Conservation (phyloP, 1,140 invertebrate genomes). For the Drosophila malerkotliana region DNA sequence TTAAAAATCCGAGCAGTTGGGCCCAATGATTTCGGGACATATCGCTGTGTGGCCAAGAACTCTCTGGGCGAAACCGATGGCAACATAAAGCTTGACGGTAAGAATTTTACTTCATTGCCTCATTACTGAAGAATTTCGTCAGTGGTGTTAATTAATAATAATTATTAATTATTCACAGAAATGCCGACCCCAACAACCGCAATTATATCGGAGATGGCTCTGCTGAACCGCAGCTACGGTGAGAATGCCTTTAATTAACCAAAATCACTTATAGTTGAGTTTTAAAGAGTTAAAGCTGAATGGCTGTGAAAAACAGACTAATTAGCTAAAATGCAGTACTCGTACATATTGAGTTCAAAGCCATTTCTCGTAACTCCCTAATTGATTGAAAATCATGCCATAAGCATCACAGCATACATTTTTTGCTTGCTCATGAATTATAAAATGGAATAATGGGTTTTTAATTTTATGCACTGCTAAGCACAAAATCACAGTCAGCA, state of each 20-base stretch:
- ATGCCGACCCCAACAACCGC: slow-evolving; percentile 89
- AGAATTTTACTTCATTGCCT: slow-evolving; percentile 58
- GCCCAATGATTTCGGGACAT: slow-evolving; percentile 92
- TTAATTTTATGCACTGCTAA: slow-evolving; percentile 71
- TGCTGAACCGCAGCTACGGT: slow-evolving; percentile 80
- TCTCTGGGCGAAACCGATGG: slow-evolving; percentile 96
- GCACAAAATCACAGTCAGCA: slow-evolving; percentile 60
- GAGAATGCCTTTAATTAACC: slow-evolving; percentile 28
- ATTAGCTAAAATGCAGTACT: slow-evolving; percentile 5
- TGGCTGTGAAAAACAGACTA: slow-evolving; percentile 13
- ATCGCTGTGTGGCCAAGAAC: slow-evolving; percentile 97
- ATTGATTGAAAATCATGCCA: slow-evolving; percentile 41
- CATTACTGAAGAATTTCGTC: too few relatives aligned
- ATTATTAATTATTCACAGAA: slow-evolving; percentile 84
- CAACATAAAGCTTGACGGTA: slow-evolving; percentile 96
- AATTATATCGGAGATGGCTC: slow-evolving; percentile 85
- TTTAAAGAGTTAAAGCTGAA: neutral
- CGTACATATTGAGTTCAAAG: slow-evolving; percentile 22
- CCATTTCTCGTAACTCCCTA: slow-evolving; percentile 56
- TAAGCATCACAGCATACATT: slow-evolving; percentile 32
- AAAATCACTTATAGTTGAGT: neutral
- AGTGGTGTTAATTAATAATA: neutral
- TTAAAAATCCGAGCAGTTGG: slow-evolving; percentile 93
- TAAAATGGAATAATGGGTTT: slow-evolving; percentile 47
- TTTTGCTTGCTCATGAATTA: slow-evolving; percentile 39